A percentile compares a stretch with the other conserved stretches of the same genome.
Conservation (phyloP, 2,113 vertebrate species). For the Laticauda laticaudata region DNA sequence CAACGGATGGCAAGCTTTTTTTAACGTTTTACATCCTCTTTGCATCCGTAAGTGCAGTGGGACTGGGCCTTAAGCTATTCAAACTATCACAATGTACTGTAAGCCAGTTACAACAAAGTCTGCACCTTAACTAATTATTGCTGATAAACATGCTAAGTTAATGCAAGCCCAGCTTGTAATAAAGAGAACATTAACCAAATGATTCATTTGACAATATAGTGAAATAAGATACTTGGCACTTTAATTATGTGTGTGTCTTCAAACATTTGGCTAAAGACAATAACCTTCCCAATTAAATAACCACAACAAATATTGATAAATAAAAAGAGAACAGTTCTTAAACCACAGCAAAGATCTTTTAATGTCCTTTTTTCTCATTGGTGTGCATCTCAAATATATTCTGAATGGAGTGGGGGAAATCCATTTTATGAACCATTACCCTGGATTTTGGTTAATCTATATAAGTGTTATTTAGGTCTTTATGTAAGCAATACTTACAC, state of each 20-base stretch:
- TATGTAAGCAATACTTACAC: neutral
- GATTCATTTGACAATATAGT: constrained; percentile 19
- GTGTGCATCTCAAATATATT: neutral
- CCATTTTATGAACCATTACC: neutral
- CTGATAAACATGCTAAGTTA: constrained; percentile 5
- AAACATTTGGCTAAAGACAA: neutral
- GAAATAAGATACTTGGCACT: neutral
- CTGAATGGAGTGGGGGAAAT: neutral
- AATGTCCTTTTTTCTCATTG: neutral
- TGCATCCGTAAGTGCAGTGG: too few relatives aligned
- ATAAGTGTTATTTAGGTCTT: neutral
- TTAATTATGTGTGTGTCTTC: neutral
- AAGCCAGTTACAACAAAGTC: constrained; percentile 32
- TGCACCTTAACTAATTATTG: constrained; percentile 55
- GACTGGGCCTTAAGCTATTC: constrained; percentile 2
- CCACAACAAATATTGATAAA: neutral
- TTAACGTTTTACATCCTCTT: too few relatives aligned
- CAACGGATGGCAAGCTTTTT: too few relatives aligned
- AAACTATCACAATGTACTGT: constrained; percentile 15
- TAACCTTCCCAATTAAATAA: neutral
- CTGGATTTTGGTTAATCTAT: neutral
- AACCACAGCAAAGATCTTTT: neutral
- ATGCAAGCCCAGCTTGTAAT: constrained; percentile 30
- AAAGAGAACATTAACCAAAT: constrained; percentile 32
- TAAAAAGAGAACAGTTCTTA: neutral